phyloP scores from a whole-genome alignment of 92 coral and sea anemone genomes.

The Scolanthus callimorphus region DNA sequence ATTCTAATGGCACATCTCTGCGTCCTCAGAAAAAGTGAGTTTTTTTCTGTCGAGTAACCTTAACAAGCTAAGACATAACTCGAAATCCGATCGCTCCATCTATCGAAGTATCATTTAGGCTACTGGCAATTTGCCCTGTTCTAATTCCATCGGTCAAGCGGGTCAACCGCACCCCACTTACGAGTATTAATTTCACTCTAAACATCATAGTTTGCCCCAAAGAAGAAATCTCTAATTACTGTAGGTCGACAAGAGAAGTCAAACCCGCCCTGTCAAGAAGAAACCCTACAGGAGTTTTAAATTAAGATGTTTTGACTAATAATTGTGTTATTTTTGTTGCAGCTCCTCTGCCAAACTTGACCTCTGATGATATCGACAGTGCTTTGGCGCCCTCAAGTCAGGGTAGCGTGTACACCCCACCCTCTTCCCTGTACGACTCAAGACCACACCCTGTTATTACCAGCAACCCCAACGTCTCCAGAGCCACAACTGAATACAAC shows the following conservation, averaged over 20 bases:
- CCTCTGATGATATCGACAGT: constrained; percentile 95
- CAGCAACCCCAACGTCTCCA: constrained; percentile 50
- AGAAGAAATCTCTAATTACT: no score
- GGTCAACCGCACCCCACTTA: no score
- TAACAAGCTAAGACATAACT: no score
- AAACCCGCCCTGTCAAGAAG: no score
- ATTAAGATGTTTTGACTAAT: no score
- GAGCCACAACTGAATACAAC: constrained; percentile 56
- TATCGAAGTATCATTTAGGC: no score
- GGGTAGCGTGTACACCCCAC: constrained; percentile 53
- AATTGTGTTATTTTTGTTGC: not conserved
- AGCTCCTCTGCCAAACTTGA: constrained; percentile 98
- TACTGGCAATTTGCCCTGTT: not conserved
- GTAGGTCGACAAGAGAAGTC: no score
- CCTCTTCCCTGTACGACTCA: constrained; percentile 68
- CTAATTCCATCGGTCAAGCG: constrained; percentile 2
- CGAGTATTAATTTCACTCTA: no score
- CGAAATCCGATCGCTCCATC: no score
- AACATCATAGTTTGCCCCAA: no score
- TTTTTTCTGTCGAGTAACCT: no score
- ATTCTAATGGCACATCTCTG: constrained; percentile 98
- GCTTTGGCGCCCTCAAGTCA: constrained; percentile 81
- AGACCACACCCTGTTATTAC: constrained; percentile 82
- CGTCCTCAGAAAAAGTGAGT: constrained; percentile 97
- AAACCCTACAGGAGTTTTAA: not conserved